Evolutionary conservation across 2,113 vertebrate species (phyloP).

Genomic region (Tachysurus fulvidraco): DNA sequence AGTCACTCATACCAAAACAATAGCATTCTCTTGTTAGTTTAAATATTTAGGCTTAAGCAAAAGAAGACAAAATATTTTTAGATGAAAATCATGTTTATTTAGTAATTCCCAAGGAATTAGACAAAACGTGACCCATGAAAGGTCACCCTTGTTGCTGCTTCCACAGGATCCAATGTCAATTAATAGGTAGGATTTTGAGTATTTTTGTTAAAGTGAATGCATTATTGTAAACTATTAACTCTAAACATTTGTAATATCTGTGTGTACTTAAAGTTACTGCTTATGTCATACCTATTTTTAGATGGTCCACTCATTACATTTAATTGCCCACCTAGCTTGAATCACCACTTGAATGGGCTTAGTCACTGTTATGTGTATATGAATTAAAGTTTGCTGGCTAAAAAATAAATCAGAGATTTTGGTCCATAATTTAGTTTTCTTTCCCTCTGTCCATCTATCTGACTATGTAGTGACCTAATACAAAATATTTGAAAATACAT

Average conservation of each 20-base stretch:
- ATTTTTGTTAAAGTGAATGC: not conserved
- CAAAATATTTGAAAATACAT: not conserved
- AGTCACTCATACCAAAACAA: not conserved
- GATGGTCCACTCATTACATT: not conserved
- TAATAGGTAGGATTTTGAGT: not conserved
- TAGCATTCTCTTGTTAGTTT: not conserved
- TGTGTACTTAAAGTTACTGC: not conserved
- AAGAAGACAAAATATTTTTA: not conserved
- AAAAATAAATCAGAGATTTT: not conserved
- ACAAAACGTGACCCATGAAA: not conserved
- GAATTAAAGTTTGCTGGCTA: not conserved
- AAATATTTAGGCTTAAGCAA: not conserved
- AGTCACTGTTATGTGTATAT: not conserved
- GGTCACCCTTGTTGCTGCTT: not conserved
- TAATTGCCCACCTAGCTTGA: not conserved
- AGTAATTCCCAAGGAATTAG: not conserved
- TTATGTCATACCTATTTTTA: not conserved
- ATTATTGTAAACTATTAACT: not conserved
- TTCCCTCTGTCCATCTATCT: not conserved
- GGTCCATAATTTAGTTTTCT: not conserved
- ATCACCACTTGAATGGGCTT: not conserved
- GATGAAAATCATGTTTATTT: not conserved
- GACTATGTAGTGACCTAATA: not conserved
- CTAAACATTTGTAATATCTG: not conserved
- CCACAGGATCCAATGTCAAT: not conserved